A percentile compares a stretch with the other conserved stretches of the same genome.
phyloP scores from a whole-genome alignment of 64 coral and sea anemone genomes.

The Stichodactyla helianthus region DNA sequence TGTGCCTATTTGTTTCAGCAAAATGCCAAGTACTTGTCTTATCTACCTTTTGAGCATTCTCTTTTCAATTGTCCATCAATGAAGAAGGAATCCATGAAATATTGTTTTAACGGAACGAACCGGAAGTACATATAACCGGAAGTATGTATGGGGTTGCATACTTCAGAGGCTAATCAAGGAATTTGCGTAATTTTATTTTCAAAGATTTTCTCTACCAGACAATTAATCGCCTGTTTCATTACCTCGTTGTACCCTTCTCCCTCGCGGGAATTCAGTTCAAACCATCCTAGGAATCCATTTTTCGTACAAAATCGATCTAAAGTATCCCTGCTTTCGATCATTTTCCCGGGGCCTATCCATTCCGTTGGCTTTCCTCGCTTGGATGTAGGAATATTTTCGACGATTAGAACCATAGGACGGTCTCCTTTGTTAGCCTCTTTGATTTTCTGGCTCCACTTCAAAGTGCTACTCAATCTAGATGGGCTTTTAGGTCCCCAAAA shows the following conservation, averaged over 20 bases:
- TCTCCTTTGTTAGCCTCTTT: constrained; percentile 73
- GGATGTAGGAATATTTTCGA: constrained; percentile 88
- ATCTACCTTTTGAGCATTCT: no score
- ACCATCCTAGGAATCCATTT: constrained; percentile 79
- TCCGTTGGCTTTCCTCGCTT: constrained; percentile 70
- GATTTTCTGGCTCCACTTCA: constrained; percentile 90
- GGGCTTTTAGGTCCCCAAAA: constrained; percentile 97
- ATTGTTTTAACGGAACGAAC: neutral
- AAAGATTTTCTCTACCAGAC: constrained; percentile 84
- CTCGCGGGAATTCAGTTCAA: constrained; percentile 73
- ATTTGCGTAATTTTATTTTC: constrained; percentile 31
- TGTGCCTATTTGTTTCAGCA: no score
- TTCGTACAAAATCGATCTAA: constrained; percentile 73
- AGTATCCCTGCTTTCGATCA: constrained; percentile 54
- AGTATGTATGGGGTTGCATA: neutral
- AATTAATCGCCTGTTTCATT: constrained; percentile 73
- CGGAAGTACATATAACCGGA: neutral
- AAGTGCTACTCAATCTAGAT: constrained; percentile 65
- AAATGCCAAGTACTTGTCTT: no score
- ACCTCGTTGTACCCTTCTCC: constrained; percentile 72
- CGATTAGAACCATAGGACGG: constrained; percentile 75
- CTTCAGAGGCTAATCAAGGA: neutral
- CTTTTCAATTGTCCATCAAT: no score
- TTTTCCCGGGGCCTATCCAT: constrained; percentile 83
- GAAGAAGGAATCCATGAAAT: no score